phyloP scores from a whole-genome alignment of 2,797 vertebrate genomes.

The Coranthus polyacanthus region DNA sequence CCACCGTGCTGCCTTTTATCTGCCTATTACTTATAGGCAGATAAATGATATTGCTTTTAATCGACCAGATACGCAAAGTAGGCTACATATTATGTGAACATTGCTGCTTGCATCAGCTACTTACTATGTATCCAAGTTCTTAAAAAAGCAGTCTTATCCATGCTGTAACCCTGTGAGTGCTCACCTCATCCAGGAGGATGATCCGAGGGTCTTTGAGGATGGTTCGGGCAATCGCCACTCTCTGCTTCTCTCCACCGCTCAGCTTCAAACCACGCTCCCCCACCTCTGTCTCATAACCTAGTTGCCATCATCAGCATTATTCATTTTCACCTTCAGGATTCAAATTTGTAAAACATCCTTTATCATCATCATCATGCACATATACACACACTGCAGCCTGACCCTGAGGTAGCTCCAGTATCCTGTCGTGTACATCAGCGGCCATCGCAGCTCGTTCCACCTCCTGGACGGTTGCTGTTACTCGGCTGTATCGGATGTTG shows the following conservation, averaged over 20 bases:
- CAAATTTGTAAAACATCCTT: not conserved
- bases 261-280: constrained; percentile 93
- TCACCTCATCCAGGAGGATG: constrained; percentile 79
- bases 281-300: constrained; percentile 91
- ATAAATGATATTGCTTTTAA: too few species aligned
- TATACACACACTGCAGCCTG: constrained; percentile 43
- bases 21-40: too few species aligned
- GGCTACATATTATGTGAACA: too few species aligned
- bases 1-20: too few species aligned
- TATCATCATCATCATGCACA: not conserved
- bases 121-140: too few species aligned
- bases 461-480: constrained; percentile 85
- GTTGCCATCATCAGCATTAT: too few species aligned
- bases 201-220: constrained; percentile 89
- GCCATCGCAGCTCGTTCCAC: constrained; percentile 89
- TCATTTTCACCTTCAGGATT: too few species aligned
- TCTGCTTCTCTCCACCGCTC: constrained; percentile 94
- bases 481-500: constrained; percentile 91
- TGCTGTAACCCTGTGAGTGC: not conserved
- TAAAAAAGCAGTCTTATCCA: too few species aligned
- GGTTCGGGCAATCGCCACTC: constrained; percentile 92
- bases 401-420: constrained; percentile 90
- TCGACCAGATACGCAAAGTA: too few species aligned
- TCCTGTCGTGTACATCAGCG: constrained; percentile 90
- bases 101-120: too few species aligned